These are phyloP conservation scores for Setipinna tenuifilis DNA, from an alignment of 2,797 vertebrate genomes.

Conservation along the genomic window DNA sequence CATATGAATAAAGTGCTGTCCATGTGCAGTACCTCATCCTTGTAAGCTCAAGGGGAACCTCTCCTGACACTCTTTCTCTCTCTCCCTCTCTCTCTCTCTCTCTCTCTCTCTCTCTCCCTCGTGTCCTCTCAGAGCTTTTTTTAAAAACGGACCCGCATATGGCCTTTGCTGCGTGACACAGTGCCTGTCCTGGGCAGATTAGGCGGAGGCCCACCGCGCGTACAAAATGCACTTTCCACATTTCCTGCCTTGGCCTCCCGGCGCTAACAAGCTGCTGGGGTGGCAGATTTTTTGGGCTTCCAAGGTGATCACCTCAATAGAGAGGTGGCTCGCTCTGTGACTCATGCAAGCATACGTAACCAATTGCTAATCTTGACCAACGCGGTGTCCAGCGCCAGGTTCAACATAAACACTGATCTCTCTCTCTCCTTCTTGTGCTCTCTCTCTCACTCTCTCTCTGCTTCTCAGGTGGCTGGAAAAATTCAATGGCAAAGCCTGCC, in stretches of 20 bases:
- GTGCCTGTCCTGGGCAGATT: background rate
- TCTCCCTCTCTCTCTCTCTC: too few species aligned
- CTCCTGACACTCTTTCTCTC: background rate
- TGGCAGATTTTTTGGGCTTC: constrained; percentile 33
- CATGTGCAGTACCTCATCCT: background rate
- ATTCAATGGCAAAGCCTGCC: background rate
- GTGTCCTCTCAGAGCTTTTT: too few species aligned
- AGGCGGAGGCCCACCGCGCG: background rate
- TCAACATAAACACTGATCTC: background rate
- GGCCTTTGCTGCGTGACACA: constrained; percentile 1
- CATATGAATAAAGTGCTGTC: background rate
- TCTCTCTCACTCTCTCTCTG: background rate
- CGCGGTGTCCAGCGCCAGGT: background rate
- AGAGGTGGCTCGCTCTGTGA: constrained; percentile 38
- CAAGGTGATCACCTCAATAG: constrained; percentile 47
- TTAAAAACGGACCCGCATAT: background rate
- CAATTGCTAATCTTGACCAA: background rate
- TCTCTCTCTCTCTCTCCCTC: too few species aligned
- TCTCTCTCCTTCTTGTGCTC: background rate
- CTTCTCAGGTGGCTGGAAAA: background rate
- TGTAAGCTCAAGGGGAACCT: background rate
- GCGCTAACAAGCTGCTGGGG: constrained; percentile 26
- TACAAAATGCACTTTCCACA: constrained; percentile 21
- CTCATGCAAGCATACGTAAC: constrained; percentile 26
- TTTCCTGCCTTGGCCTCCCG: constrained; percentile 45